Conservation (phyloP, 2,113 vertebrate genomes). For the Phoenicopterus ruber region DNA sequence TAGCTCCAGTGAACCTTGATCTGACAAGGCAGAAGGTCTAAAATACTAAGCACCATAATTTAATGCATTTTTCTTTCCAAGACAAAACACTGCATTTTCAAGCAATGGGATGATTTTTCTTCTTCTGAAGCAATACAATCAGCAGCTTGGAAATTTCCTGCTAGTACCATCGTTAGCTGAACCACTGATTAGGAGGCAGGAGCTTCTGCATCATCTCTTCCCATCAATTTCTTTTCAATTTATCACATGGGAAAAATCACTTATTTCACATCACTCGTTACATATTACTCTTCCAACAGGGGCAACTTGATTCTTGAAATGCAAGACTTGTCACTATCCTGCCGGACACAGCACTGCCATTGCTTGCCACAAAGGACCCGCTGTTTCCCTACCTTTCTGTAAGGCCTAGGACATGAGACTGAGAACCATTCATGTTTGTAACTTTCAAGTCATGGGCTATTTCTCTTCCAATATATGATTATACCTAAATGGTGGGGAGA, state of each 20-base stretch:
- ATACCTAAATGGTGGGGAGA: not conserved
- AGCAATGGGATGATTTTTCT: not conserved
- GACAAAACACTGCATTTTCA: not conserved
- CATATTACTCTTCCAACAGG: not conserved
- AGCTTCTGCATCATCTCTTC: not conserved
- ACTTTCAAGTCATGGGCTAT: not conserved
- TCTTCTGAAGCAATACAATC: not conserved
- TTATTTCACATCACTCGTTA: not conserved
- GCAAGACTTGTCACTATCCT: not conserved
- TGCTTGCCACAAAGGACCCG: not conserved
- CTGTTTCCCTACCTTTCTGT: not conserved
- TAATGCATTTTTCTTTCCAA: constrained; percentile 1
- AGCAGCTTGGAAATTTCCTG: not conserved
- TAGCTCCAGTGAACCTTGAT: not conserved
- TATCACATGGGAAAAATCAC: not conserved
- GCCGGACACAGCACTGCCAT: not conserved
- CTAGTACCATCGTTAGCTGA: not conserved
- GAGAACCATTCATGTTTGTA: not conserved
- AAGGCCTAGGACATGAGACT: not conserved
- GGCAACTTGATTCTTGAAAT: not conserved
- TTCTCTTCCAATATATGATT: not conserved
- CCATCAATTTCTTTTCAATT: not conserved
- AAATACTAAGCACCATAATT: not conserved
- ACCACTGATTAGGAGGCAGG: not conserved
- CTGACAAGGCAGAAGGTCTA: not conserved